These are phyloP conservation scores for Caenorhabditis macrosperma DNA, from an alignment of 2,888 invertebrate species.

Conservation along the genomic window DNA sequence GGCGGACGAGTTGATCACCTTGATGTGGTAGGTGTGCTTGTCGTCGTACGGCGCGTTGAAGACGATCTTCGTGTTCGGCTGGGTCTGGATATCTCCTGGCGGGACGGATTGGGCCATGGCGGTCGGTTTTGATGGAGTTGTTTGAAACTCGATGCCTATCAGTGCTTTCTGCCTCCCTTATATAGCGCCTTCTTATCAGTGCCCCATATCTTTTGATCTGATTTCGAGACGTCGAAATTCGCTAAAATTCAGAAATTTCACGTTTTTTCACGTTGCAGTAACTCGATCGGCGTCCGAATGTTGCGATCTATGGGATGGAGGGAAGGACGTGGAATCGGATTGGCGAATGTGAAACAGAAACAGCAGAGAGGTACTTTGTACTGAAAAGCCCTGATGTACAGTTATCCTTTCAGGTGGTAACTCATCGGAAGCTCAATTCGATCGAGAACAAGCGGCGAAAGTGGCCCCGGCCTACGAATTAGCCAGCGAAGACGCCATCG, in stretches of 20 bases:
- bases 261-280: constrained; percentile 82
- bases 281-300: constrained; percentile 91
- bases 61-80: constrained; percentile 69
- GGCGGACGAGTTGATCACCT: constrained; percentile 69
- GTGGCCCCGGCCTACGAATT: constrained; percentile 83
- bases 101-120: constrained; percentile 60
- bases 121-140: too few relatives aligned
- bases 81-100: constrained; percentile 64
- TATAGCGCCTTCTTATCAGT: too few relatives aligned
- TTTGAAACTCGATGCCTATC: too few relatives aligned
- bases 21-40: constrained; percentile 74
- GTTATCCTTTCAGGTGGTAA: constrained; percentile 29
- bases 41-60: constrained; percentile 75
- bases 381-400: too few relatives aligned
- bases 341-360: constrained; percentile 67
- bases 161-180: too few relatives aligned
- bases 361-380: constrained; percentile 42
- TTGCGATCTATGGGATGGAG: constrained; percentile 94
- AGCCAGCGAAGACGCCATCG: constrained; percentile 87
- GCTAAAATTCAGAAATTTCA: neutral
- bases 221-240: too few relatives aligned
- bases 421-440: constrained; percentile 81
- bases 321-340: constrained; percentile 89
- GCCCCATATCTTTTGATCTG: too few relatives aligned
- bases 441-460: constrained; percentile 80